phyloP scores from a whole-genome alignment of 2,113 vertebrate species.

The Tichodroma muraria region DNA sequence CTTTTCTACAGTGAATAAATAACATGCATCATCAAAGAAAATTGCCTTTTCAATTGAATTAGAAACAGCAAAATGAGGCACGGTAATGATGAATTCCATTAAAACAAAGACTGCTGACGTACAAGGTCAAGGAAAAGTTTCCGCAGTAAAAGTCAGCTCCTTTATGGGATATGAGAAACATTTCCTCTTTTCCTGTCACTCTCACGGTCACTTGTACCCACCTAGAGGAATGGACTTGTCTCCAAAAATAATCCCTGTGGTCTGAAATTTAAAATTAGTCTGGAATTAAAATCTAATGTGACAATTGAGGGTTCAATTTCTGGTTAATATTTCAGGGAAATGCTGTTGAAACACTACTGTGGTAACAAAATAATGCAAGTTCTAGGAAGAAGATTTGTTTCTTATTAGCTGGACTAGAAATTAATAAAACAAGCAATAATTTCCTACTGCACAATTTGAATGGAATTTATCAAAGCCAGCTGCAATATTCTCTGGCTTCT shows the following conservation, averaged over 20 bases:
- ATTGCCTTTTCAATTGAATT: constrained; percentile 56
- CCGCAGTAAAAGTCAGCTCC: not conserved
- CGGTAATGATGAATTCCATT: constrained; percentile 44
- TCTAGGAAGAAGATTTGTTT: not conserved
- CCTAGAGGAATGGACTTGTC: not conserved
- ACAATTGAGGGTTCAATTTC: not conserved
- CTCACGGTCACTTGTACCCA: not conserved
- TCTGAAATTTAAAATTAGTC: not conserved
- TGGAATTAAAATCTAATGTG: not conserved
- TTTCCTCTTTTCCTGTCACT: not conserved
- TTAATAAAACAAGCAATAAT: not conserved
- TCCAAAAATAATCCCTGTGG: not conserved
- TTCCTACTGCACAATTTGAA: not conserved
- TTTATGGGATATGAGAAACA: not conserved
- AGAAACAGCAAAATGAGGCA: constrained; percentile 50
- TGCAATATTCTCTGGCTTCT: not conserved
- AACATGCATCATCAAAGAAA: constrained; percentile 61
- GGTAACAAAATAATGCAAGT: not conserved
- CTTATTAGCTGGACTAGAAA: not conserved
- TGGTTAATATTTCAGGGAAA: not conserved
- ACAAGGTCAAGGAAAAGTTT: constrained; percentile 54
- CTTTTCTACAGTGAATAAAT: constrained; percentile 38
- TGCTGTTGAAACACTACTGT: not conserved
- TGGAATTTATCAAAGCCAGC: not conserved
- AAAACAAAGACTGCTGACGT: constrained; percentile 5